phyloP scores from a whole-genome alignment of 2,888 invertebrate species.

The Oxycera nigricornis region DNA sequence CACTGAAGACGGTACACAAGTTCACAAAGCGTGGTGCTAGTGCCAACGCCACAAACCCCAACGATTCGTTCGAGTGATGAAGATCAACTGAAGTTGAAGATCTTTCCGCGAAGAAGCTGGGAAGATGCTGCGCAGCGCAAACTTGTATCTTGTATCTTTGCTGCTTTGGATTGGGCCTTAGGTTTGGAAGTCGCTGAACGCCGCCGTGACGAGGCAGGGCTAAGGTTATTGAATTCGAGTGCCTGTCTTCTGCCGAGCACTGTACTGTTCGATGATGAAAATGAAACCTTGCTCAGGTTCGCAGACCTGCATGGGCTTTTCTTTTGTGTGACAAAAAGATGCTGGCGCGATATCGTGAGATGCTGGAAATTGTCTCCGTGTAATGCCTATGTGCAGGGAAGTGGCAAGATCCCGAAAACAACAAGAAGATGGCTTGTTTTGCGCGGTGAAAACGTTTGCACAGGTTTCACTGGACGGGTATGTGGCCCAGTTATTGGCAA shows the following conservation, averaged over 20 bases:
- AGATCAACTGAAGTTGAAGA: slow-evolving; percentile 38
- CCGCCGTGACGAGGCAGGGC: slow-evolving; percentile 1
- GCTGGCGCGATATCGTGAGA: not conserved
- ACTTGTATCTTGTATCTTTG: slow-evolving; percentile 10
- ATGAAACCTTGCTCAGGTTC: slow-evolving; percentile 15
- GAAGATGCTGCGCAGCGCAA: slow-evolving; percentile 27
- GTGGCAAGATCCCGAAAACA: not conserved
- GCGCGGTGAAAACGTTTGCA: not conserved
- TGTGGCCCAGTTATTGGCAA: not conserved
- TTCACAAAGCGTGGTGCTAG: not conserved
- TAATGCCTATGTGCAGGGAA: not conserved
- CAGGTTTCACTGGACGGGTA: not conserved
- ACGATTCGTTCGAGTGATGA: slow-evolving; percentile 31
- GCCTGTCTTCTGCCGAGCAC: not conserved
- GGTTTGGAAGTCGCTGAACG: not conserved
- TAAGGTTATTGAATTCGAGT: not conserved
- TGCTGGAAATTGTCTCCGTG: not conserved
- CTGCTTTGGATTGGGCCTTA: not conserved
- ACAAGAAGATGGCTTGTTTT: not conserved
- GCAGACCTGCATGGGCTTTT: not conserved
- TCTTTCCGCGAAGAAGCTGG: slow-evolving; percentile 33
- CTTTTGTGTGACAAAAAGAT: slow-evolving; percentile 9
- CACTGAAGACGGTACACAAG: not conserved
- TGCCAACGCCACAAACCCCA: not conserved
- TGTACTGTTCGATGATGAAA: slow-evolving; percentile 14